Evolutionary conservation across 2,797 vertebrate species (phyloP).

Genomic region (Varecia variegata): DNA sequence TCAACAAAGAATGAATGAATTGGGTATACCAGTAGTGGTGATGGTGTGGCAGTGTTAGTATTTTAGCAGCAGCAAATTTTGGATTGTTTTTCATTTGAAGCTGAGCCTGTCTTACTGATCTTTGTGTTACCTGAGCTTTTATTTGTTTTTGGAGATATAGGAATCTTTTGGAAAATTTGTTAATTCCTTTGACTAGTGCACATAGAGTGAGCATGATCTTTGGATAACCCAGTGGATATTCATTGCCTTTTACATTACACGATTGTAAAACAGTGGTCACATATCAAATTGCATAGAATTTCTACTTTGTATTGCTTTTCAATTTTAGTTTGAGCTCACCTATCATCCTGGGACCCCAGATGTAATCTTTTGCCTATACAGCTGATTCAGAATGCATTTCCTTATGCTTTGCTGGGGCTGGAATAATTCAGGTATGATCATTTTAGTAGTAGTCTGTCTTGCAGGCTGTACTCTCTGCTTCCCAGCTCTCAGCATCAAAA

Average conservation of each 20-base stretch:
- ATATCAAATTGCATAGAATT: not conserved
- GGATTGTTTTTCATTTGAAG: not conserved
- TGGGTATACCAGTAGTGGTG: not conserved
- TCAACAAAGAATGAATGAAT: not conserved
- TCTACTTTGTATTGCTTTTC: constrained; percentile 42
- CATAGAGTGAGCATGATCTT: not conserved
- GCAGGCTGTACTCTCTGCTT: not conserved
- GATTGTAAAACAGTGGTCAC: not conserved
- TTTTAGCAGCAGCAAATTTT: not conserved
- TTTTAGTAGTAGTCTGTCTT: constrained; percentile 1
- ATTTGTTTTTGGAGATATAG: constrained; percentile 2
- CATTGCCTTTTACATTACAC: not conserved
- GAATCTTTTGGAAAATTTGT: constrained; percentile 13
- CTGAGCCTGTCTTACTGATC: not conserved
- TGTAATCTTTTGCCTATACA: constrained; percentile 16
- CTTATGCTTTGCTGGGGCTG: not conserved
- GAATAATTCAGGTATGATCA: not conserved
- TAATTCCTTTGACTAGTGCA: not conserved
- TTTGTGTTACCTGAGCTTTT: not conserved
- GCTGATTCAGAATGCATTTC: constrained; percentile 36
- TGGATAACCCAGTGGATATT: not conserved
- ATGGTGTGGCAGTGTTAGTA: not conserved
- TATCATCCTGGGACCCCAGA: not conserved
- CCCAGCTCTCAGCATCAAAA: not conserved
- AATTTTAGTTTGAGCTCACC: not conserved